These are phyloP conservation scores for Nesoenas mayeri DNA, from an alignment of 2,113 vertebrate genomes.

Conservation along the genomic window DNA sequence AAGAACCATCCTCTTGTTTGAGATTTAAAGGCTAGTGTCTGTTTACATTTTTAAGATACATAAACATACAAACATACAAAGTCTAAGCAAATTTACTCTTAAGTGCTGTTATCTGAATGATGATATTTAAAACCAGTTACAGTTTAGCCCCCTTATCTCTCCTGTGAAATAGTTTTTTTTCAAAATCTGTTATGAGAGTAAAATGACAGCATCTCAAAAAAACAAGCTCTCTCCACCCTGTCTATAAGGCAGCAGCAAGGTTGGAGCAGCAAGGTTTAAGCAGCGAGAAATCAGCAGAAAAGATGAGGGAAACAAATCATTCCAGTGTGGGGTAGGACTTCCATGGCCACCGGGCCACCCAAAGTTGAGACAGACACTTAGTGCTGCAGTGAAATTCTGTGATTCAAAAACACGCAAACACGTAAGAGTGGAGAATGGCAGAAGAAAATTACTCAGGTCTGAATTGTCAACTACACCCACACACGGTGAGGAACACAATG, in stretches of 20 bases:
- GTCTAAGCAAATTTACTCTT: not conserved
- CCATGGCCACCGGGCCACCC: not conserved
- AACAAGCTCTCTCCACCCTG: not conserved
- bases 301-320: not conserved
- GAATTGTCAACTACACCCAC: not conserved
- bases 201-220: not conserved
- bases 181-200: not conserved
- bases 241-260: not conserved
- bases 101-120: not conserved
- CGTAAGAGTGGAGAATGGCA: fast-evolving
- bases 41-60: conserved; percentile 39
- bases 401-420: not conserved
- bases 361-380: not conserved
- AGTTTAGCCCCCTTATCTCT: not conserved
- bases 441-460: not conserved
- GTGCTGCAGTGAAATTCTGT: fast-evolving
- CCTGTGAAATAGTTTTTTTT: not conserved
- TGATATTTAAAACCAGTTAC: not conserved
- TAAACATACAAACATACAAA: not conserved
- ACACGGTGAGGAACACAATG: not conserved
- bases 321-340: not conserved
- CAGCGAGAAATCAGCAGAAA: not conserved
- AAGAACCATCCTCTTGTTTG: conserved; percentile 41
- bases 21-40: conserved; percentile 12
- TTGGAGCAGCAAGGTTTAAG: not conserved